Evolutionary conservation across 1,140 invertebrate species (phyloP).

Genomic region (Drosophila ananassae): DNA sequence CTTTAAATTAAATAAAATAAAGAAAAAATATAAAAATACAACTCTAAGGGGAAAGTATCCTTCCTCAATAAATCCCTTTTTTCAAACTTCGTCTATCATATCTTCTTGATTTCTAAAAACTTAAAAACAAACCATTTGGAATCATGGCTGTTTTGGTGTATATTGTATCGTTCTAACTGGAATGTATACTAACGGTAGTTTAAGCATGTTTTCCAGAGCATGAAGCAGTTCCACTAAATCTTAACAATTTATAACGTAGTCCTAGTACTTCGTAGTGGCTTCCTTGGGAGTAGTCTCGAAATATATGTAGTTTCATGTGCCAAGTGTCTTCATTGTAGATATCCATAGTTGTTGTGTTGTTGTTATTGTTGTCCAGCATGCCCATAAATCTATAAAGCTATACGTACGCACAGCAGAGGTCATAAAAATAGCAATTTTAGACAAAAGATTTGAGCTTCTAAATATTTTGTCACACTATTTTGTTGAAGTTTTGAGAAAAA

Average conservation of each 20-base stretch:
- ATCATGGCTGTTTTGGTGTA: neutral
- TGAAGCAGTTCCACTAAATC: constrained; percentile 3
- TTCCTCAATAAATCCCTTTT: neutral
- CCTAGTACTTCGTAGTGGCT: constrained; percentile 40
- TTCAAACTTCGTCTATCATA: neutral
- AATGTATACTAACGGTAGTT: constrained; percentile 21
- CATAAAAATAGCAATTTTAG: neutral
- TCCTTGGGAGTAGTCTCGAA: constrained; percentile 17
- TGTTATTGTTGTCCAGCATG: constrained; percentile 42
- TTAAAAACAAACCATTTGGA: neutral
- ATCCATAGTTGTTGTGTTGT: constrained; percentile 1
- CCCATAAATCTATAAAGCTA: constrained; percentile 23
- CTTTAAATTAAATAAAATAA: too few species aligned
- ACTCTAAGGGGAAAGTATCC: neutral
- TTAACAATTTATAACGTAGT: constrained; percentile 4
- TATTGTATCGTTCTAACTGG: constrained; percentile 25
- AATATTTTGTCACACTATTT: too few species aligned
- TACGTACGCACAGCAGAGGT: constrained; percentile 13
- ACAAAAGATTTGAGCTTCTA: neutral
- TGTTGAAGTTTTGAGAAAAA: too few species aligned
- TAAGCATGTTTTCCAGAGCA: constrained; percentile 15
- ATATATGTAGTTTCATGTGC: constrained; percentile 14
- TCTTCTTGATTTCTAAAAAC: neutral
- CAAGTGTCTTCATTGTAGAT: constrained; percentile 20
- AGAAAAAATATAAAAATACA: neutral